These are phyloP conservation scores for Cliona cf. orientalis DNA, from an alignment of 37 sponge, comb jelly and placozoan genomes.

Conservation along the genomic window DNA sequence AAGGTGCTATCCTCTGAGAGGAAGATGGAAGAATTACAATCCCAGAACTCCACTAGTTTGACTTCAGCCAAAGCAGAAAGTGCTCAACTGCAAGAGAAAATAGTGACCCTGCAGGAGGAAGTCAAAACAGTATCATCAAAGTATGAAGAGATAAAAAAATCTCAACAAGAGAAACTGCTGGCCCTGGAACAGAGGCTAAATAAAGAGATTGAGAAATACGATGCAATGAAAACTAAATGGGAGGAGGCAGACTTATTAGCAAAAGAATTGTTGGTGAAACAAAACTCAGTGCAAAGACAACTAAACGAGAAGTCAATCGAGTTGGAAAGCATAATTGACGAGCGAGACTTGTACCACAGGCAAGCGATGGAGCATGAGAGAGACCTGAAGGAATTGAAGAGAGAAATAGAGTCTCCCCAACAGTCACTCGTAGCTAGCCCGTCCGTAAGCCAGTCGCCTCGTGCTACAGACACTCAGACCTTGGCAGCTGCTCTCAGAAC, in stretches of 20 bases:
- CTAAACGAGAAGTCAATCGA: neutral
- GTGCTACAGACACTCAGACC: too few species aligned
- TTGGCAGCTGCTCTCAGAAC: too few species aligned
- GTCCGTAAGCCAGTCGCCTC: too few species aligned
- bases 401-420: slow-evolving; percentile 8
- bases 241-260: neutral
- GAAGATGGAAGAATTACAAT: neutral
- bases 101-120: too few species aligned
- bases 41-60: too few species aligned
- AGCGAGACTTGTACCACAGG: slow-evolving; percentile 32
- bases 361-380: slow-evolving; percentile 61
- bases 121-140: too few species aligned
- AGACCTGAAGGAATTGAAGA: slow-evolving; percentile 35
- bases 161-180: too few species aligned
- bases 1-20: neutral
- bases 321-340: neutral
- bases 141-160: neutral
- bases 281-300: neutral
- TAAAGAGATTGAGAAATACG: neutral
- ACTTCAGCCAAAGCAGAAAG: too few species aligned
- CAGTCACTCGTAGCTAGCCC: too few species aligned
- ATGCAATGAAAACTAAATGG: neutral
- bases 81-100: too few species aligned
- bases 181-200: too few species aligned
- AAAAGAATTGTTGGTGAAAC: neutral